phyloP scores from a whole-genome alignment of 2,113 vertebrate genomes.

The Erpornis zantholeuca region DNA sequence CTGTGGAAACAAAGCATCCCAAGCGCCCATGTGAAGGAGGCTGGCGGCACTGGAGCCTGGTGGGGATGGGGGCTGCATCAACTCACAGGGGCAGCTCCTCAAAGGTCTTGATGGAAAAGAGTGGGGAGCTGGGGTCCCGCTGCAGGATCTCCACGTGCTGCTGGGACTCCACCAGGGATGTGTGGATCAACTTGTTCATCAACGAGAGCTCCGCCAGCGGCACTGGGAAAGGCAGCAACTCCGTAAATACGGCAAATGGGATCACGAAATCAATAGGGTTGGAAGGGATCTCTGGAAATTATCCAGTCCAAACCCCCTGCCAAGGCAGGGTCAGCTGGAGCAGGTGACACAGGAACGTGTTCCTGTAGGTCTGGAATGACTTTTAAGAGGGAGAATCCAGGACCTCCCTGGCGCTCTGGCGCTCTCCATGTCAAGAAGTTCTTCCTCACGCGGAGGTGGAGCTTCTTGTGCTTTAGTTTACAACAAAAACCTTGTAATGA shows the following conservation, averaged over 20 bases:
- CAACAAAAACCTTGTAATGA: not conserved
- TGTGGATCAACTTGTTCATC: constrained; percentile 77
- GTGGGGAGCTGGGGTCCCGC: constrained; percentile 73
- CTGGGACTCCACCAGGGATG: constrained; percentile 71
- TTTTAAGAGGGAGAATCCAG: not conserved
- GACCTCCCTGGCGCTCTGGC: not conserved
- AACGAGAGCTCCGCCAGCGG: constrained; percentile 65
- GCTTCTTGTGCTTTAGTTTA: not conserved
- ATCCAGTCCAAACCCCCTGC: not conserved
- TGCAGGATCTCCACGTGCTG: constrained; percentile 75
- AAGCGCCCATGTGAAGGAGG: rapidly evolving
- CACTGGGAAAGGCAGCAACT: not conserved
- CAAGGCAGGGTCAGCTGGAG: not conserved
- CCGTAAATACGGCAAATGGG: not conserved
- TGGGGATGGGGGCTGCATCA: rapidly evolving
- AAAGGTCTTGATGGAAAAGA: constrained; percentile 74
- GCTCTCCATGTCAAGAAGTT: not conserved
- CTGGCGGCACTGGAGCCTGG: rapidly evolving
- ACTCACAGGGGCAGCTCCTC: constrained; percentile 77
- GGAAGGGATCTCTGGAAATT: not conserved
- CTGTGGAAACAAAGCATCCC: constrained; percentile 43
- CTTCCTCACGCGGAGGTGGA: not conserved
- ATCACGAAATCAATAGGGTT: not conserved
- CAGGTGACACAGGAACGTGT: not conserved
- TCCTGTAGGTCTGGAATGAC: not conserved